Base-by-base conservation (phyloP, 35 echinoderm and acorn worm species). In the Hemicentrotus pulcherrimus region DNA sequence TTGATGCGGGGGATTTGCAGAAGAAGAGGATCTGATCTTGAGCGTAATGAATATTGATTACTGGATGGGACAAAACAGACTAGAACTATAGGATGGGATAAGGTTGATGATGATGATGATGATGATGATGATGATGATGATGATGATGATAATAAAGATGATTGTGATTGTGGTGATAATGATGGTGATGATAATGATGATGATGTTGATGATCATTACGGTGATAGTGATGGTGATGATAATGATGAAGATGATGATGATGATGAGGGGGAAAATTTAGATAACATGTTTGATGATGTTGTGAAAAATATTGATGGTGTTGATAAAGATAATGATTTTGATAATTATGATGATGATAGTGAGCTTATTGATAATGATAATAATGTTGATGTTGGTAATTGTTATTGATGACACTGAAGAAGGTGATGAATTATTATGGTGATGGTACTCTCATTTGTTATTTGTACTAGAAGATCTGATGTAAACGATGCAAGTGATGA, bases 111-210 rank as follows among this genome's bases (percentile, higher is more conserved):
- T 92, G 47, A 31, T 32, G 31, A 13, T 7, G 31, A 94, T 32
- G 87, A 0, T 89, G 87, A 89, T 89, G 31, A 89, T 1, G 87
- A 24, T 90, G 88, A 90, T 90, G 88, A 24, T 90, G 88, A 30
- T 90, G 32, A 19, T 90, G 88, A 2, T 90, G 88, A 9, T 90
- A 6, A 5, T 90, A 6, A 61, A 8, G 47, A 30, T 94, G 22
- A 31, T 32, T 31, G 28, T 46, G 55, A 48, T 30, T 5, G 14
- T 94, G 92, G 14, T 94, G 46, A 9, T 61, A 1, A 2, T 28
- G 31, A 15, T 32, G n/a, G 32, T 70, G 55, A 13, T 61, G 46
- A 48, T 10, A 14, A 32, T 50, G 6, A 60, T 32, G 30, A 94
- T 33, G 86, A 88, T 88, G 86, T 32, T 0, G 86, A 32, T 46